phyloP scores from a whole-genome alignment of 2,797 vertebrate species.

The Acanthurus leucopareius region DNA sequence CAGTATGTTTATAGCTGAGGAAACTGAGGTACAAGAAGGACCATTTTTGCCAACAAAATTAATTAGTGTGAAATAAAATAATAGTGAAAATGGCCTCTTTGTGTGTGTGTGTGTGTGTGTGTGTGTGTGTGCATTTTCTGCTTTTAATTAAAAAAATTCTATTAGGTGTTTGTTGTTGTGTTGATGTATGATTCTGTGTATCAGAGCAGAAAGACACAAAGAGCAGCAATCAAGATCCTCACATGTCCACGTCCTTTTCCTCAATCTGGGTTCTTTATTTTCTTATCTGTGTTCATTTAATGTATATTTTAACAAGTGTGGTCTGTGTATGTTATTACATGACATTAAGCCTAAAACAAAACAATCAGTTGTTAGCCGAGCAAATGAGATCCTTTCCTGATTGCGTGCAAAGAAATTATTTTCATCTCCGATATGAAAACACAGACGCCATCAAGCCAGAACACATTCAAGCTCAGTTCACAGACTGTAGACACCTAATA shows the following conservation, averaged over 20 bases:
- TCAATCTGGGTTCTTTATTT: slow-evolving; percentile 11
- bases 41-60: slow-evolving; percentile 17
- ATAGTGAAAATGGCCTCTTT: slow-evolving; percentile 6
- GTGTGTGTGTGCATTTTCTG: slow-evolving; percentile 1
- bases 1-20: background rate
- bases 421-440: slow-evolving; percentile 18
- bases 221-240: background rate
- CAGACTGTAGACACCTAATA: background rate
- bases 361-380: background rate
- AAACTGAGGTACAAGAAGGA: slow-evolving; percentile 3
- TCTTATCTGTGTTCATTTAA: slow-evolving; percentile 1
- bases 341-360: slow-evolving; percentile 21
- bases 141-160: slow-evolving; percentile 14
- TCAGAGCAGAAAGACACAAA: background rate
- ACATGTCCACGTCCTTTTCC: background rate
- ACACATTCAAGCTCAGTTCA: slow-evolving; percentile 5
- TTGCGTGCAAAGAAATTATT: slow-evolving; percentile 31
- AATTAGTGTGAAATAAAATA: background rate
- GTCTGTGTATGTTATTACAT: slow-evolving; percentile 24
- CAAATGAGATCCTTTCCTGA: slow-evolving; percentile 11
- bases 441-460: background rate
- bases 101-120: background rate
- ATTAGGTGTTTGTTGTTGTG: slow-evolving; percentile 1
- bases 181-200: background rate
- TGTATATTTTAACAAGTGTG: slow-evolving; percentile 31